Conservation (phyloP, 2,113 vertebrate genomes). For the Aramus guarauna region DNA sequence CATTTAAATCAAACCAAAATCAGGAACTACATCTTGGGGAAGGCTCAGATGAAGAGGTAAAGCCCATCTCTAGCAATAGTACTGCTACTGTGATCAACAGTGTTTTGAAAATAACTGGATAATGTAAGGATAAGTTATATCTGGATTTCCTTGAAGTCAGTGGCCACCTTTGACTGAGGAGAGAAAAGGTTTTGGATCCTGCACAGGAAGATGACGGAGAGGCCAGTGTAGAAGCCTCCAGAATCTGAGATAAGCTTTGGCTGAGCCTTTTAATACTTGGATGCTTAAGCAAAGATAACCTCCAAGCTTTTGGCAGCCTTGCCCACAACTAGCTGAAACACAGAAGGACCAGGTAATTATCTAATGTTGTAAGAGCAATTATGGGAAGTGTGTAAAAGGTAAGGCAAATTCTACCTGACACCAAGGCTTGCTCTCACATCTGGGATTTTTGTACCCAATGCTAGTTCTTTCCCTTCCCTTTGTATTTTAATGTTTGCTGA, state of each 20-base stretch:
- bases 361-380: slow-evolving; percentile 53
- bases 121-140: background rate
- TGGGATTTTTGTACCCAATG: background rate
- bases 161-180: background rate
- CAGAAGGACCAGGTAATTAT: slow-evolving; percentile 50
- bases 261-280: slow-evolving; percentile 35
- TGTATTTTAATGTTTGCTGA: background rate
- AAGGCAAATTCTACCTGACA: slow-evolving; percentile 36
- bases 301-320: slow-evolving; percentile 44
- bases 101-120: background rate
- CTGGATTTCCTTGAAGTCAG: background rate
- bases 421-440: background rate
- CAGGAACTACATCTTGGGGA: background rate
- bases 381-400: slow-evolving; percentile 54
- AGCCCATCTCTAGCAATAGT: background rate
- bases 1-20: background rate
- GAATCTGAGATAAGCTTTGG: slow-evolving; percentile 50
- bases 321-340: slow-evolving; percentile 52
- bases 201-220: background rate
- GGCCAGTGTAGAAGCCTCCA: slow-evolving; percentile 22
- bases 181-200: background rate
- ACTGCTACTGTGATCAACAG: background rate
- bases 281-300: slow-evolving; percentile 41
- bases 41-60: background rate
- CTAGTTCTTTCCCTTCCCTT: background rate